phyloP scores from a whole-genome alignment of 2,797 vertebrate species.

The Peromyscus nudipes region DNA sequence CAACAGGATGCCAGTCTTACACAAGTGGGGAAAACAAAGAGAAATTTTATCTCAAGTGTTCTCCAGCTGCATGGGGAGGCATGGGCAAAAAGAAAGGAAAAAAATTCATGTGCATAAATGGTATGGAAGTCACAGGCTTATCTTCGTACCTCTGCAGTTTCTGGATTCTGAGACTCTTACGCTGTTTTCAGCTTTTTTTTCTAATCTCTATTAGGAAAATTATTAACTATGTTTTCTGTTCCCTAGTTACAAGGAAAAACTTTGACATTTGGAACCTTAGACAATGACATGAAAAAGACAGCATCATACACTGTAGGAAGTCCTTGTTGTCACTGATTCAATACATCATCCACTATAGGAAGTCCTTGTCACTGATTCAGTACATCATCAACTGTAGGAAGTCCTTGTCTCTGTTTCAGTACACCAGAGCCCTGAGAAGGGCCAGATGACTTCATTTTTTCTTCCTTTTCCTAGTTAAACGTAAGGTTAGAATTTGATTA shows the following conservation, averaged over 20 bases:
- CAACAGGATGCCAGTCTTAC: neutral
- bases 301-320: neutral
- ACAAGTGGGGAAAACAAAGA: neutral
- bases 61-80: neutral
- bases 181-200: neutral
- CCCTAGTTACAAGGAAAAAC: neutral
- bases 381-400: neutral
- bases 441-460: neutral
- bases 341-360: neutral
- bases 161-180: neutral
- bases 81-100: neutral
- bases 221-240: slow-evolving; percentile 34
- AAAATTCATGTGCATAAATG: neutral
- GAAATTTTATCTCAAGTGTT: neutral
- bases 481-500: neutral
- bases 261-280: neutral
- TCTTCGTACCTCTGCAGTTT: neutral
- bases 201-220: neutral
- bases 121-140: neutral
- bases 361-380: neutral
- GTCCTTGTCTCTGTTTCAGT: neutral
- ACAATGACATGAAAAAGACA: neutral
- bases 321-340: neutral
- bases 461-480: neutral
- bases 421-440: neutral